Base-by-base conservation (phyloP, 2,888 invertebrate species). In the Rhogogaster chlorosoma region DNA sequence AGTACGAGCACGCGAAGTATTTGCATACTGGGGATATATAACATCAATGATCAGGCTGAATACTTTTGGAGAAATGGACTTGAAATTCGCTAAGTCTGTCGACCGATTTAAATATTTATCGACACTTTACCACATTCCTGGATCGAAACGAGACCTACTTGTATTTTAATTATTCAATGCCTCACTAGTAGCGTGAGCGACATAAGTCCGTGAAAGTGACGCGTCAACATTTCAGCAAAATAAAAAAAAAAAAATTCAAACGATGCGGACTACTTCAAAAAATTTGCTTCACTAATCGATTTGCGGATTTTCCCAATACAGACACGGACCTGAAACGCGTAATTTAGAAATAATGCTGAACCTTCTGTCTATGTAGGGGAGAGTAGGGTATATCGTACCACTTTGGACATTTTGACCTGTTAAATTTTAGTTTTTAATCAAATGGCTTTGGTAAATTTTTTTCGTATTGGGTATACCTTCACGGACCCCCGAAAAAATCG, bases 21-120 rank as follows among this genome's bases (percentile, higher is more conserved):
- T 18, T 38, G n/a, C 49, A 77, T 45, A 29, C 32, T 29, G 53
- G 29, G 2, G 22, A 53, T 29, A 53, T 29, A 75, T 53, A 53
- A 77, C 32, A 7, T 26, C 18, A 77, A n/a, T 53, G 77, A 26
- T 32, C 77, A 32, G 18, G 29, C 18, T 32, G 9, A 77, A 77
- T 77, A 77, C 77, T 77, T 77, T 18, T 18, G 26, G 45, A 53
- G 77, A 77, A 77, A 49, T 77, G 77, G 32, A 77, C 18, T 77
- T 15, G 29, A 53, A 77, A 29, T 26, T 32, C 29, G 49, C 45
- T 29, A 9, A 26, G 15, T 15, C 18, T 36, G 18, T 29, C 18
- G 29, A 53, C 7, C 53, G 29, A 49, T 26, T 32, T 49, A 18
- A 53, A 77, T 32, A 26, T 77, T 18, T 22, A 77, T 77, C 18